Evolutionary conservation across 2,888 invertebrate species (phyloP).

Genomic region (Asteroscopus sphinx): DNA sequence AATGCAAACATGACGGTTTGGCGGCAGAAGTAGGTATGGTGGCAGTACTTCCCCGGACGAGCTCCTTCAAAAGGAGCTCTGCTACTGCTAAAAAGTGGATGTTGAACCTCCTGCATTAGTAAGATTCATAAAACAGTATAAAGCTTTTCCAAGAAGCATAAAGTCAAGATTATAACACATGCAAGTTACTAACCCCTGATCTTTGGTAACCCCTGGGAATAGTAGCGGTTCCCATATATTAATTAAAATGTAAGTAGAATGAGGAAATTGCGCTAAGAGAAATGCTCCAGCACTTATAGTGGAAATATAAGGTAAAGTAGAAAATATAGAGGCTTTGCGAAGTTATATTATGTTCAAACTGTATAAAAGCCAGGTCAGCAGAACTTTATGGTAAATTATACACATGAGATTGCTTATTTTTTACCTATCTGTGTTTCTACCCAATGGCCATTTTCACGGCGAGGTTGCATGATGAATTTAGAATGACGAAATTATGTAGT

Average conservation of each 20-base stretch:
- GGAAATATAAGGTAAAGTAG: constrained; percentile 26
- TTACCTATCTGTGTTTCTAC: too few species aligned
- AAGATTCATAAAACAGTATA: background rate
- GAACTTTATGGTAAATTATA: background rate
- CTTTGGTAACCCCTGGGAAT: constrained; percentile 21
- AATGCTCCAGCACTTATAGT: constrained; percentile 4
- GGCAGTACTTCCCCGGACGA: too few species aligned
- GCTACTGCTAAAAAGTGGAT: too few species aligned
- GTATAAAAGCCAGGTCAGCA: background rate
- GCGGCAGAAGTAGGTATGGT: too few species aligned
- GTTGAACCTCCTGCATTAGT: too few species aligned
- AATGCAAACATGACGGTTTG: too few species aligned
- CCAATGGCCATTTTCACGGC: too few species aligned
- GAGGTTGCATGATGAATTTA: too few species aligned
- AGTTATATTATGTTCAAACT: constrained; percentile 2
- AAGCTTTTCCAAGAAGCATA: constrained; percentile 22
- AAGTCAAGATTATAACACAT: constrained; percentile 29
- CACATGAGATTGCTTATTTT: too few species aligned
- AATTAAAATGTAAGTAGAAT: constrained; percentile 32
- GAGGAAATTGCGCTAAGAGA: constrained; percentile 23
- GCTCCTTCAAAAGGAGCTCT: too few species aligned
- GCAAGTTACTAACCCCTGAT: constrained; percentile 41
- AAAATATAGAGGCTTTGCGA: constrained; percentile 21
- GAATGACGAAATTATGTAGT: too few species aligned
- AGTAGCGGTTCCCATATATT: constrained; percentile 28